Conservation (phyloP, 2,888 invertebrate species). For the Dasypogon diadema region DNA sequence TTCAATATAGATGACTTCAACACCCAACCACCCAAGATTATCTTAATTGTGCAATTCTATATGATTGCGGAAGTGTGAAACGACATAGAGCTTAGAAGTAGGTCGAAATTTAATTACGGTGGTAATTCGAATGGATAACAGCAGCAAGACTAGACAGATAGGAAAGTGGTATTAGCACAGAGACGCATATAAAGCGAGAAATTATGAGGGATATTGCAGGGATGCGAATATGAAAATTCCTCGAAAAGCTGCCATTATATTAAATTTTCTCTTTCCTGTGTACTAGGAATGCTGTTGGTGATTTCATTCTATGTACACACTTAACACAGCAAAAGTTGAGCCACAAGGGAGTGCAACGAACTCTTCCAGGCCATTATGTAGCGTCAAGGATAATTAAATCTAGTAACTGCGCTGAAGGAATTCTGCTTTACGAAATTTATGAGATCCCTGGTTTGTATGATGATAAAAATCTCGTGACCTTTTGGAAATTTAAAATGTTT, state of each 20-base stretch:
- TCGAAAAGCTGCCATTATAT: slow-evolving; percentile 33
- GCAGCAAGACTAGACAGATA: neutral
- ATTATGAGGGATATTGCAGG: slow-evolving; percentile 33
- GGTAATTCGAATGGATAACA: neutral
- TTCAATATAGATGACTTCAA: no score
- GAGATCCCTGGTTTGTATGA: no score
- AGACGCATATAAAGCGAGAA: slow-evolving; percentile 38
- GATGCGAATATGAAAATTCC: slow-evolving; percentile 45
- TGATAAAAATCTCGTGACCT: no score
- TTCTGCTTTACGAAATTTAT: no score
- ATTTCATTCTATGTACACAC: neutral
- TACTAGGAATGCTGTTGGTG: neutral
- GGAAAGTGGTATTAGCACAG: slow-evolving; percentile 3
- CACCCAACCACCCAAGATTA: no score
- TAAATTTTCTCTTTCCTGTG: slow-evolving; percentile 27
- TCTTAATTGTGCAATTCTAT: no score
- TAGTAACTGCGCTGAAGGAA: neutral
- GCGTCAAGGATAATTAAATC: slow-evolving; percentile 22
- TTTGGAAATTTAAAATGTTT: no score
- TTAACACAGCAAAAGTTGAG: neutral
- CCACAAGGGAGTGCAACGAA: slow-evolving; percentile 2
- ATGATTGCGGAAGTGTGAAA: no score
- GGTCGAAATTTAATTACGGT: neutral
- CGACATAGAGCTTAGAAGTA: neutral
- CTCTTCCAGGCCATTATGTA: slow-evolving; percentile 5